phyloP scores from a whole-genome alignment of 2,113 vertebrate species.

The Anguilla japonica region DNA sequence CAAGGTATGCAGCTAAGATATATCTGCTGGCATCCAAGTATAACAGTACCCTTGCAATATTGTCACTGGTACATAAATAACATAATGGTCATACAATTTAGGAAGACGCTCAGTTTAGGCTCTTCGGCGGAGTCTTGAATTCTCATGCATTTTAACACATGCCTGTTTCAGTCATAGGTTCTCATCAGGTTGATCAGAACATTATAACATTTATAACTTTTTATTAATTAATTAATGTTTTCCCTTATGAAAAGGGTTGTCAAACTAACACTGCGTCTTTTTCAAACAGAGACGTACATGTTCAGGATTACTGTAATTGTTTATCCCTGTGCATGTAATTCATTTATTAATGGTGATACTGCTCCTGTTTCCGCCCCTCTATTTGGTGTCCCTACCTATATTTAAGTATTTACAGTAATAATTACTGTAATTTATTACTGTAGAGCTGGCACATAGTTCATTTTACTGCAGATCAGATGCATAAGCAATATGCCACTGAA shows the following conservation, averaged over 20 bases:
- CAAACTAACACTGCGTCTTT: no score
- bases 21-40: no score
- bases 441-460: not conserved
- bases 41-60: not conserved
- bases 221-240: no score
- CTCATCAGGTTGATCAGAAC: not conserved
- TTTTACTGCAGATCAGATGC: not conserved
- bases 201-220: not conserved
- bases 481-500: not conserved
- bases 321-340: not conserved
- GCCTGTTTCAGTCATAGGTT: not conserved
- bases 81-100: not conserved
- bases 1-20: not conserved
- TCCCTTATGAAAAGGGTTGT: no score
- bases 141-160: not conserved
- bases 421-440: no score
- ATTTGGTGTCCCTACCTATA: not conserved
- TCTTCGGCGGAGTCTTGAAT: not conserved
- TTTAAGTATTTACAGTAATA: not conserved
- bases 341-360: not conserved
- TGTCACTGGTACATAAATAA: not conserved
- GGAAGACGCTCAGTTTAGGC: not conserved
- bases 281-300: no score
- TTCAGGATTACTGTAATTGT: no score
- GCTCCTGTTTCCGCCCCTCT: not conserved